Evolutionary conservation across 1,140 invertebrate species (phyloP).

Genomic region (Sarcophaga peregrina): DNA sequence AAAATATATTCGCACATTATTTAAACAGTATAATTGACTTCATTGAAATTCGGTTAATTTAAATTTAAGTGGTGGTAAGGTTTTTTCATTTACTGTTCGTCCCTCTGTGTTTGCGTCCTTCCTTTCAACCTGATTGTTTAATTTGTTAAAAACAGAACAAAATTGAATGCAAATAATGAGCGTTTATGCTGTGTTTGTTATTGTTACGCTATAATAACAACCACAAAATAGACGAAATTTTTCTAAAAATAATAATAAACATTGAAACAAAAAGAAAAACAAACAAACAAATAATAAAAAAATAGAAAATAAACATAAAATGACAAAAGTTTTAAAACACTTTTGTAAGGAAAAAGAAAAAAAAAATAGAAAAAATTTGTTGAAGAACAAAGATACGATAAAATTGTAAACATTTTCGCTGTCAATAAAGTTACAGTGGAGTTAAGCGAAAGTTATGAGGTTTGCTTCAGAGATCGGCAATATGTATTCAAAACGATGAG

Average conservation of each 20-base stretch:
- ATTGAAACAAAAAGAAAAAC: neutral
- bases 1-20: neutral
- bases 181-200: no score
- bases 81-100: neutral
- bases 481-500: no score
- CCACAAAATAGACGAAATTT: neutral
- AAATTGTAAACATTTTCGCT: no score
- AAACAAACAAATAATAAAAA: no score
- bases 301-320: no score
- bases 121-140: neutral
- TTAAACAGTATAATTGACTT: neutral
- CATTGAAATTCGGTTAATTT: neutral
- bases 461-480: no score
- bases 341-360: no score
- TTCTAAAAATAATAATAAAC: conserved; percentile 4
- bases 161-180: conserved; percentile 23
- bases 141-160: neutral
- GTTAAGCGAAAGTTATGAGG: no score
- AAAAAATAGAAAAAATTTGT: no score
- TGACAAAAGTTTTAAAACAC: no score
- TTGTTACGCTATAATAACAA: neutral
- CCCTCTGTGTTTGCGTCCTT: neutral
- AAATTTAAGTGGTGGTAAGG: neutral
- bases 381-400: no score
- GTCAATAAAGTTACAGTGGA: no score